Evolutionary conservation across 2,113 vertebrate species (phyloP).

Genomic region (Calidris pygmaea): DNA sequence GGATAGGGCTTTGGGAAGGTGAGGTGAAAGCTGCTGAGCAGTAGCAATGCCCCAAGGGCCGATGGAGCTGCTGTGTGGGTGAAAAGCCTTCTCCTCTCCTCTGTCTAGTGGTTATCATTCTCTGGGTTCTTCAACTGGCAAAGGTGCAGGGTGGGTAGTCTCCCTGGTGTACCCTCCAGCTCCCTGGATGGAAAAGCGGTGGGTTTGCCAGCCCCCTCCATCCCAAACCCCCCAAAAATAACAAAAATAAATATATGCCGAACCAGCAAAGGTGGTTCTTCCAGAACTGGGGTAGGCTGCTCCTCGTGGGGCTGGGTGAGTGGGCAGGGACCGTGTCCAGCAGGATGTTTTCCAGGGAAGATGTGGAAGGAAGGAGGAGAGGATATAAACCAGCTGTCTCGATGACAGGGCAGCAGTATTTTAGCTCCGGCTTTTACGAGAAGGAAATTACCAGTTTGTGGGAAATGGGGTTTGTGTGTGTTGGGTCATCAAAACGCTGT

Average conservation of each 20-base stretch:
- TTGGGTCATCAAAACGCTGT: neutral
- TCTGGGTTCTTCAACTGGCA: neutral
- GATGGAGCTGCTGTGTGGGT: neutral
- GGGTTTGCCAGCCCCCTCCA: neutral
- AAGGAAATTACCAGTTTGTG: constrained; percentile 28
- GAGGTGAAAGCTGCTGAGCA: neutral
- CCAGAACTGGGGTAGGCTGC: fast-evolving
- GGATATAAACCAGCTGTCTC: constrained; percentile 9
- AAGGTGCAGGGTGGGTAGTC: neutral
- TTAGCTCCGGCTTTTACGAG: constrained; percentile 1
- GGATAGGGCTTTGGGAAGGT: neutral
- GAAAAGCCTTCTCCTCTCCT: neutral
- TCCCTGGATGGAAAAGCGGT: neutral
- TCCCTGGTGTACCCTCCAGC: neutral
- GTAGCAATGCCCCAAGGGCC: neutral
- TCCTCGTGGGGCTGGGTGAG: neutral
- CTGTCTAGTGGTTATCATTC: neutral
- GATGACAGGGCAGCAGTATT: constrained; percentile 14
- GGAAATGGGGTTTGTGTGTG: fast-evolving
- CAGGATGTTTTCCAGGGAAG: neutral
- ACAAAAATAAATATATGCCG: no score
- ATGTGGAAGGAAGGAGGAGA: neutral
- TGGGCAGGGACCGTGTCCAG: fast-evolving
- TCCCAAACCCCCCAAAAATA: neutral
- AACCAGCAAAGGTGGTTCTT: neutral